Evolutionary conservation across 2,888 invertebrate genomes (phyloP).

Genomic region (Melanophora roralis): DNA sequence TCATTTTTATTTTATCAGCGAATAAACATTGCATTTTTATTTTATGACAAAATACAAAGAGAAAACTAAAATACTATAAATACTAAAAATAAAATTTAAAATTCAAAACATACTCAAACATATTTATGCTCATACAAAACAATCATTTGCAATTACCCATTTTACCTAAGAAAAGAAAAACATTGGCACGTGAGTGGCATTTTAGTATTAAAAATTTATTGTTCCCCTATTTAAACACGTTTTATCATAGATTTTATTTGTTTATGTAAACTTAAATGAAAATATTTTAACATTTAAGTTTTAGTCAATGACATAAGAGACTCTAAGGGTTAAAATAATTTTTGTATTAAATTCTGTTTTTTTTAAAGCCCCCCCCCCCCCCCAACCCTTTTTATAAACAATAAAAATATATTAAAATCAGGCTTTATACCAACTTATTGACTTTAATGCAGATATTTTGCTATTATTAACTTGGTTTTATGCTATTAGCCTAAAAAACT

Average conservation of each 20-base stretch:
- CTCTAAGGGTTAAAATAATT: too few relatives aligned
- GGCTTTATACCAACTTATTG: not conserved
- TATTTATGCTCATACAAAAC: too few relatives aligned
- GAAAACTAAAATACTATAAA: conserved; percentile 12
- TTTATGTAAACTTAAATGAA: not conserved
- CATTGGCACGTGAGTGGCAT: conserved; percentile 45
- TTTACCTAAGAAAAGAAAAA: conserved; percentile 2
- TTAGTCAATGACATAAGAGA: too few relatives aligned
- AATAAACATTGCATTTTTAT: conserved; percentile 27
- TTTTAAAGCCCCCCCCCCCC: too few relatives aligned
- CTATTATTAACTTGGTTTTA: conserved; percentile 14
- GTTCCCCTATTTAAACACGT: not conserved
- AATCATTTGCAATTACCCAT: conserved; percentile 37
- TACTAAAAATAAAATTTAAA: conserved; percentile 11
- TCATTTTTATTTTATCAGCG: conserved; percentile 17
- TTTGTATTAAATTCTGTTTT: too few relatives aligned
- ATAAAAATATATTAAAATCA: conserved; percentile 2
- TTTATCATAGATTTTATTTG: not conserved
- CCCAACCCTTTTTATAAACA: too few relatives aligned
- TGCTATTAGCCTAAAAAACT: conserved; percentile 20
- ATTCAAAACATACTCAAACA: conserved; percentile 10
- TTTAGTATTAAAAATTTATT: not conserved
- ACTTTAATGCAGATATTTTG: not conserved
- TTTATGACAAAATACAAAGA: conserved; percentile 4
- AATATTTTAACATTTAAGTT: not conserved